Conservation (phyloP, 2,797 vertebrate genomes). For the Euphonia xanthogaster region DNA sequence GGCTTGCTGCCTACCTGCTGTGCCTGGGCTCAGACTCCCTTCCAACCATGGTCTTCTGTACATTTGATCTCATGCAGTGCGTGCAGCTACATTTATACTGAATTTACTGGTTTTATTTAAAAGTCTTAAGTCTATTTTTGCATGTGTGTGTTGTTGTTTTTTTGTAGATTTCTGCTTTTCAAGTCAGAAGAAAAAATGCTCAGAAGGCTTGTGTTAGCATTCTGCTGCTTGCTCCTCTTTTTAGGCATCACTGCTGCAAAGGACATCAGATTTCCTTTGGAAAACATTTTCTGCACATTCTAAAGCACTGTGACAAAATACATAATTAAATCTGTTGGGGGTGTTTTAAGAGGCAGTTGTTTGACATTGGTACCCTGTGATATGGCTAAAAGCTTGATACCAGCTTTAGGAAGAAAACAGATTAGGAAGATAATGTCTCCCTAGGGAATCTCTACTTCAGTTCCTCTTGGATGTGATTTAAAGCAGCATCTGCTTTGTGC, state of each 20-base stretch:
- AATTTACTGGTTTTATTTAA: not conserved
- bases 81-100: not conserved
- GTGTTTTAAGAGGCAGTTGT: not conserved
- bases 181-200: not conserved
- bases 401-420: not conserved
- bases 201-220: not conserved
- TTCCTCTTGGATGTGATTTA: not conserved
- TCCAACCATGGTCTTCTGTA: not conserved
- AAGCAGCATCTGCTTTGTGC: not conserved
- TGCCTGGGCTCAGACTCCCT: not conserved
- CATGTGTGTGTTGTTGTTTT: not conserved
- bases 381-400: not conserved
- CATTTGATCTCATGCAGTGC: not conserved
- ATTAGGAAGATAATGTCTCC: not conserved
- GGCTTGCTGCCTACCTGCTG: not conserved
- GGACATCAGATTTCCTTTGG: not conserved
- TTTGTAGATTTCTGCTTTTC: not conserved
- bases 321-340: not conserved
- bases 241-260: not conserved
- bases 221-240: not conserved
- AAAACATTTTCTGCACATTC: not conserved
- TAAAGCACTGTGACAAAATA: not conserved
- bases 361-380: not conserved
- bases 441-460: not conserved
- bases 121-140: not conserved